These are phyloP conservation scores for Odontocolon sp. DNA, from an alignment of 2,888 invertebrate species.

Conservation along the genomic window DNA sequence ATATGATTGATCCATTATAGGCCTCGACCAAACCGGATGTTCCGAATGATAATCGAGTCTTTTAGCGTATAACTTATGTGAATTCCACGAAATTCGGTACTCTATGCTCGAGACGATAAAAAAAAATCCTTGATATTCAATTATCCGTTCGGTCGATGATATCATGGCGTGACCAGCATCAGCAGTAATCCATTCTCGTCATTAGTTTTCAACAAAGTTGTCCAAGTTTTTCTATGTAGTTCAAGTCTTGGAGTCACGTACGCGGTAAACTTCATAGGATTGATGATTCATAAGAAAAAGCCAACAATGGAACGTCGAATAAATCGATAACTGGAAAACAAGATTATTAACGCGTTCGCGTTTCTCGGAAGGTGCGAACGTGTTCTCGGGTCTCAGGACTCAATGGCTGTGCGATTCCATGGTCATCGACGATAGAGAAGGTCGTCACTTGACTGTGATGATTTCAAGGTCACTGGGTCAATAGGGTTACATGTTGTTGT, in stretches of 20 bases:
- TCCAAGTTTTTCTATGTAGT: neutral
- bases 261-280: neutral
- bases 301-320: slow-evolving; percentile 27
- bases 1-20: neutral
- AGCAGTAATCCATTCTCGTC: neutral
- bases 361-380: slow-evolving; percentile 37
- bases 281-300: slow-evolving; percentile 11
- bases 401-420: slow-evolving; percentile 25
- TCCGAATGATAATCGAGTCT: too few species aligned
- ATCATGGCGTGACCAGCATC: neutral
- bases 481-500: slow-evolving; percentile 21
- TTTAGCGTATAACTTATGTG: neutral
- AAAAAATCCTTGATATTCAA: neutral
- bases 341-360: slow-evolving; percentile 45
- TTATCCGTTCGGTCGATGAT: neutral
- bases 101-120: neutral
- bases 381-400: neutral
- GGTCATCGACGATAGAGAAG: slow-evolving; percentile 53
- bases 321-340: slow-evolving; percentile 38
- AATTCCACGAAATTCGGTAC: neutral
- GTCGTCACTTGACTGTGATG: slow-evolving; percentile 34
- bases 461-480: slow-evolving; percentile 31
- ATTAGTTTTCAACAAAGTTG: neutral
- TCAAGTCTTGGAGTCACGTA: neutral
- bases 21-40: neutral